Evolutionary conservation across 1,140 invertebrate genomes (phyloP).

Genomic region (Aphaenogaster floridana): DNA sequence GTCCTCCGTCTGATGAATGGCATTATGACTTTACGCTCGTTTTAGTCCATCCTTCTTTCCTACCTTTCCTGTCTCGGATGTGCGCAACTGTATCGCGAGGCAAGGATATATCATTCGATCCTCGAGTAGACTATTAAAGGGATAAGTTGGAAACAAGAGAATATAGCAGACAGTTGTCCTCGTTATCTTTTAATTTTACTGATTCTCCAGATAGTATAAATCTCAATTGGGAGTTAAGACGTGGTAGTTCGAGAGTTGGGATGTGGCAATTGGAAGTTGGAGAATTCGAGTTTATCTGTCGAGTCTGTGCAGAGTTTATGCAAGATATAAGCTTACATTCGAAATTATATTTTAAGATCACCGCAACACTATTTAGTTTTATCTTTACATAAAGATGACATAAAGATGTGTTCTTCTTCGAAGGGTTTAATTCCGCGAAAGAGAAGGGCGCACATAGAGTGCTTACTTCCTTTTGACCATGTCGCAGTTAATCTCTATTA

Average conservation of each 20-base stretch:
- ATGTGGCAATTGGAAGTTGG: not conserved
- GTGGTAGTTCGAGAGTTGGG: not conserved
- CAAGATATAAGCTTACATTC: not conserved
- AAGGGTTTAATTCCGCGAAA: not conserved
- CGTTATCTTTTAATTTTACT: conserved; percentile 11
- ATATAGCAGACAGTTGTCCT: not conserved
- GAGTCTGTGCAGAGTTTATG: not conserved
- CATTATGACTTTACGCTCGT: conserved; percentile 68
- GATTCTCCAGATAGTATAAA: not conserved
- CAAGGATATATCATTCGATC: conserved; percentile 34
- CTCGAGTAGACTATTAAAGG: conserved; percentile 23
- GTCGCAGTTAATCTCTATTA: conserved; percentile 14
- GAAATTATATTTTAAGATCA: conserved; percentile 14
- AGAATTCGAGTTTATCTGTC: not conserved
- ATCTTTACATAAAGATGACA: not conserved
- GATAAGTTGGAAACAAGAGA: conserved; percentile 2
- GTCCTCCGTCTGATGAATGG: conserved; percentile 72
- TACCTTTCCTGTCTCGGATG: conserved; percentile 10
- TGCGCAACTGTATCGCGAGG: not conserved
- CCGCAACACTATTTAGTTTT: not conserved
- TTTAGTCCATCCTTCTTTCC: conserved; percentile 62
- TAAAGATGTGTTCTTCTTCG: not conserved
- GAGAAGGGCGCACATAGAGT: not conserved
- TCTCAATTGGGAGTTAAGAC: conserved; percentile 12
- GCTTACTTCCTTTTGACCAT: not conserved